Evolutionary conservation across 2,888 invertebrate species (phyloP).

Genomic region (Aporophyla lueneburgensis): DNA sequence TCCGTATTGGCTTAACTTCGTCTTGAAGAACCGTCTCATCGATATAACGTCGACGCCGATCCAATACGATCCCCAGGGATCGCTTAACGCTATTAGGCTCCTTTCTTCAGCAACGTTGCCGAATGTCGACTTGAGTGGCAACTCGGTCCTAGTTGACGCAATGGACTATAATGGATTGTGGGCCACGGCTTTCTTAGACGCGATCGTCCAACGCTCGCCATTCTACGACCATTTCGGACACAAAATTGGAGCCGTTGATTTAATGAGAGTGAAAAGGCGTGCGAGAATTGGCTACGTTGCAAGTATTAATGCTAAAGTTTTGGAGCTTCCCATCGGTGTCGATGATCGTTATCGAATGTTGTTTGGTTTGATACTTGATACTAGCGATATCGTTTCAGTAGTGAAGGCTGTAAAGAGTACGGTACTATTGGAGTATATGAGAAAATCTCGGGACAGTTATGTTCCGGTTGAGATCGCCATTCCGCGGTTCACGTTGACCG

Average conservation of each 20-base stretch:
- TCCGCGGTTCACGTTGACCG: slow-evolving; percentile 39
- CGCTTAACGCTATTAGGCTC: slow-evolving; percentile 39
- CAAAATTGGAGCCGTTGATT: slow-evolving; percentile 37
- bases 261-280: slow-evolving; percentile 36
- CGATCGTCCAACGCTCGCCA: slow-evolving; percentile 19
- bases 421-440: slow-evolving; percentile 27
- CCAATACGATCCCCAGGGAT: slow-evolving; percentile 22
- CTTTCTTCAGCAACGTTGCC: slow-evolving; percentile 22
- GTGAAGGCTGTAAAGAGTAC: neutral
- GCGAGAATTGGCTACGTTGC: slow-evolving; percentile 16
- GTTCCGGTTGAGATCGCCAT: slow-evolving; percentile 51
- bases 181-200: slow-evolving; percentile 36
- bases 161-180: slow-evolving; percentile 52
- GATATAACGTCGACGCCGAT: slow-evolving; percentile 32
- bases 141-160: slow-evolving; percentile 36
- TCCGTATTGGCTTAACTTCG: slow-evolving; percentile 30
- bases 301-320: slow-evolving; percentile 28
- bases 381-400: neutral
- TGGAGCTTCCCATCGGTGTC: slow-evolving; percentile 41
- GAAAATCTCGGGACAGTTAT: slow-evolving; percentile 12
- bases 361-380: slow-evolving; percentile 18
- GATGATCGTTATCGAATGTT: slow-evolving; percentile 45
- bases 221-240: slow-evolving; percentile 22
- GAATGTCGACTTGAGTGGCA: slow-evolving; percentile 46
- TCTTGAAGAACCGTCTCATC: slow-evolving; percentile 36